Evolutionary conservation across 2,888 invertebrate species (phyloP).

Genomic region (Tuberolachnus salignus): DNA sequence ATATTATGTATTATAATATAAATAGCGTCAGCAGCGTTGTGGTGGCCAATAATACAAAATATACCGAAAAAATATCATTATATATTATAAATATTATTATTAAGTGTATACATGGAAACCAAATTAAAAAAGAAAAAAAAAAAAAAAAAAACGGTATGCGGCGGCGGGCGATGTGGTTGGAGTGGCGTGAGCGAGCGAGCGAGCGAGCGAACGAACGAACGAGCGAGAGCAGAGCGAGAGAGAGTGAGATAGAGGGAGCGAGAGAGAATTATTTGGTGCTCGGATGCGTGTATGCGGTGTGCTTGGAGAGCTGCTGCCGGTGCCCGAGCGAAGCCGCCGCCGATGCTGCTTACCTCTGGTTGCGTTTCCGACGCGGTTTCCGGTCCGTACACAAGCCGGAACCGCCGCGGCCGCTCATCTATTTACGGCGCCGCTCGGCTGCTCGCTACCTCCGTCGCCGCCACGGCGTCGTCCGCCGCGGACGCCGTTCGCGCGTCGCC

Average conservation of each 20-base stretch:
- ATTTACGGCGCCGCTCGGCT: background rate
- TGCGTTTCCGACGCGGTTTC: slow-evolving; percentile 51
- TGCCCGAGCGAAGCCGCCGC: background rate
- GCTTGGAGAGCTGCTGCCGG: background rate
- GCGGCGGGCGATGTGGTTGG: too few relatives aligned
- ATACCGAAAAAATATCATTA: too few relatives aligned
- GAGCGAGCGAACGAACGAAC: background rate
- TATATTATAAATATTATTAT: too few relatives aligned
- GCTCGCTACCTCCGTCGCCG: background rate
- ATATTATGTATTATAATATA: background rate
- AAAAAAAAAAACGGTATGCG: too few relatives aligned
- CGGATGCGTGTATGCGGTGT: background rate
- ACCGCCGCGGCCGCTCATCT: slow-evolving; percentile 39
- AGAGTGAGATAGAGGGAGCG: background rate
- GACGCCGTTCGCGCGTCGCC: background rate
- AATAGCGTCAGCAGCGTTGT: background rate
- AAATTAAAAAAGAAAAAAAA: too few relatives aligned
- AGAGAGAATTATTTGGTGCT: background rate
- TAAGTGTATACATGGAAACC: too few relatives aligned
- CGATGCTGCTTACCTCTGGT: slow-evolving; percentile 34
- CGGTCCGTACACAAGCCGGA: slow-evolving; percentile 47
- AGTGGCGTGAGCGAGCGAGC: background rate
- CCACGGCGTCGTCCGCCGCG: background rate
- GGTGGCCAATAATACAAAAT: too few relatives aligned
- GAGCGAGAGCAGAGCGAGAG: background rate